Percentiles rank a stretch among this genome's conserved stretches.
These are phyloP conservation scores for Coptodon bakossiorum DNA, from an alignment of 2,113 vertebrate species.

Conservation along the genomic window DNA sequence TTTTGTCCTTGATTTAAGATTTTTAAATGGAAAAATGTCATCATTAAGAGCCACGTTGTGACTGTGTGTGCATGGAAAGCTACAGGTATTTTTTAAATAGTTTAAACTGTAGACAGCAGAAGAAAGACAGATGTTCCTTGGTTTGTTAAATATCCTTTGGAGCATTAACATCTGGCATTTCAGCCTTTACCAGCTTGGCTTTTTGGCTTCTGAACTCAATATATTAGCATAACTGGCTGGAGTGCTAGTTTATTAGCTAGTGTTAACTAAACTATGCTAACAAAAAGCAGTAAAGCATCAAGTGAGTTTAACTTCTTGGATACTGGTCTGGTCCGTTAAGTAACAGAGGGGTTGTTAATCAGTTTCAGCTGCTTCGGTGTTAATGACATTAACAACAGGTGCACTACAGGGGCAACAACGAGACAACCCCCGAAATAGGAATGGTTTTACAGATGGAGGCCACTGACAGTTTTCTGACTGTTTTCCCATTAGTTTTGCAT, in stretches of 20 bases:
- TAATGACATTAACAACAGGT: background rate
- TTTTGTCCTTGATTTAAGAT: background rate
- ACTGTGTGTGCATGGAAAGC: background rate
- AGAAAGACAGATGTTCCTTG: background rate
- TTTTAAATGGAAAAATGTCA: background rate
- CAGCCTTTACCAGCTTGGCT: background rate
- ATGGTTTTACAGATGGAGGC: background rate
- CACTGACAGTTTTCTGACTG: background rate
- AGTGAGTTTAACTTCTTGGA: background rate
- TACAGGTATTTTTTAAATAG: background rate
- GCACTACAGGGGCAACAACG: background rate
- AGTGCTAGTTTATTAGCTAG: background rate
- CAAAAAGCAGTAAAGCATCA: background rate
- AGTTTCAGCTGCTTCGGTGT: background rate
- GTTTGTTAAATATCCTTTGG: background rate
- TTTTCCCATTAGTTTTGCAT: background rate
- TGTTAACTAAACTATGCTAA: background rate
- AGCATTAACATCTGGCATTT: background rate
- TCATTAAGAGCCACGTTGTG: background rate
- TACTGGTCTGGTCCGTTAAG: background rate
- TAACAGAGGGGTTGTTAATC: background rate
- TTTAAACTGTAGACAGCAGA: background rate
- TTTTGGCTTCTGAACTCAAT: background rate
- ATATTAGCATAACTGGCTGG: background rate
- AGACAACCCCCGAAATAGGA: background rate